Evolutionary conservation across 1,140 invertebrate genomes (phyloP).

Genomic region (Nylanderia fulva): DNA sequence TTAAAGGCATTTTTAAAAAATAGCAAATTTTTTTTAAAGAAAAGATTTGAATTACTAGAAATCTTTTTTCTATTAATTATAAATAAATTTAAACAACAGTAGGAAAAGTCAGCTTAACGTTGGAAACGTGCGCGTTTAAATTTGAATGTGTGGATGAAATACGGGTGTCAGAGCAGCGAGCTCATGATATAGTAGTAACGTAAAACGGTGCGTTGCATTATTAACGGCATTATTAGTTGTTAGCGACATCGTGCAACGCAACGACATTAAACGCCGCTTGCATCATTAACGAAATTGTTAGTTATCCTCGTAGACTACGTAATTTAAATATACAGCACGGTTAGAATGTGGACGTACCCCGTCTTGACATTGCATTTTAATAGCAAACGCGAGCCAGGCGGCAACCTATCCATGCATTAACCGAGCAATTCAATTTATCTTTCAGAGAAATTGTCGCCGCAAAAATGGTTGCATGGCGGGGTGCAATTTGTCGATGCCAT

Average conservation of each 20-base stretch:
- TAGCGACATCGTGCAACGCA: neutral
- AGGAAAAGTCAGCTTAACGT: too few species aligned
- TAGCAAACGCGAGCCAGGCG: conserved; percentile 10
- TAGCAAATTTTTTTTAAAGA: neutral
- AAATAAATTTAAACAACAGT: neutral
- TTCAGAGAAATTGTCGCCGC: conserved; percentile 85
- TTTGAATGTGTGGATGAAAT: conserved; percentile 1
- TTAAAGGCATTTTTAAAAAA: neutral
- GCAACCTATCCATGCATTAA: conserved; percentile 29
- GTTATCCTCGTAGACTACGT: conserved; percentile 3
- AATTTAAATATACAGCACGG: conserved; percentile 41
- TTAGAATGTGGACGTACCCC: neutral
- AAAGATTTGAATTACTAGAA: neutral
- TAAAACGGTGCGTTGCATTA: conserved; percentile 2
- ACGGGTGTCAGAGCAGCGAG: neutral
- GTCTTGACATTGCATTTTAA: conserved; percentile 54
- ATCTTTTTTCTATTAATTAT: neutral
- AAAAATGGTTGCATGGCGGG: conserved; percentile 88
- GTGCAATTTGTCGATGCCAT: conserved; percentile 89
- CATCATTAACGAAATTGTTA: conserved; percentile 43
- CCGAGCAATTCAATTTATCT: conserved; percentile 41
- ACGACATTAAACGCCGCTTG: conserved; percentile 8
- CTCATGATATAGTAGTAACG: neutral
- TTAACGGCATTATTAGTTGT: conserved; percentile 50
- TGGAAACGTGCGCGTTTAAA: neutral